phyloP scores from a whole-genome alignment of 2,113 vertebrate species.

The Montifringilla adamsi region DNA sequence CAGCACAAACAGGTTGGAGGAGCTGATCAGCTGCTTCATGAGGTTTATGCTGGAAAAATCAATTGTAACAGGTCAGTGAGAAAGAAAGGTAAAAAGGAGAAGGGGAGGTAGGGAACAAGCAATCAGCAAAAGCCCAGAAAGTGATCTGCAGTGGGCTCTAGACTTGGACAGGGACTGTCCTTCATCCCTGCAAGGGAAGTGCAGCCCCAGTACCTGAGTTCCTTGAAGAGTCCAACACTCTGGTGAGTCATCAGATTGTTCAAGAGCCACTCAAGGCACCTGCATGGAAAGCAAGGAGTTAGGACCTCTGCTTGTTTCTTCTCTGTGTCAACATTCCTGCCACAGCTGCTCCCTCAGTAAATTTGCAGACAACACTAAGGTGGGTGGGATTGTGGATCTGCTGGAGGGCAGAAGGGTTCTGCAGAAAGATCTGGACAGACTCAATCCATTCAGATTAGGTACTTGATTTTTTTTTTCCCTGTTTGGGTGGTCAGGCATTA shows the following conservation, averaged over 20 bases:
- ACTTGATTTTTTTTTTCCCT: too few species aligned
- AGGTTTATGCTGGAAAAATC: constrained; percentile 79
- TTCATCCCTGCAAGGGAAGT: not conserved
- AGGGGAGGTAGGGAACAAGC: not conserved
- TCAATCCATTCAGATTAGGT: not conserved
- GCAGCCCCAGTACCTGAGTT: constrained; percentile 83
- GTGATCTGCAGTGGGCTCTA: not conserved
- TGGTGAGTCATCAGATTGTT: constrained; percentile 98
- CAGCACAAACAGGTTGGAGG: constrained; percentile 96
- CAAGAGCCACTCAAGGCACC: constrained; percentile 97
- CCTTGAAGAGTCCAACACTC: constrained; percentile 93
- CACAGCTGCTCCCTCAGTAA: not conserved
- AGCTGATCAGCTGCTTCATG: constrained; percentile 92
- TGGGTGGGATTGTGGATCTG: not conserved
- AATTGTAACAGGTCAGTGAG: not conserved
- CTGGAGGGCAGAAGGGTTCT: not conserved
- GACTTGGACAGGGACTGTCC: not conserved
- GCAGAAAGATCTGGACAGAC: not conserved
- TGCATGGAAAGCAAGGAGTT: constrained; percentile 57
- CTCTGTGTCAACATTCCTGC: not conserved
- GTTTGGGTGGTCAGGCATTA: not conserved
- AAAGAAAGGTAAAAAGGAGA: not conserved
- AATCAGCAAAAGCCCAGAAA: not conserved
- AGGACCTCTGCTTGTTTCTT: not conserved
- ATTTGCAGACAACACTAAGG: rapidly evolving